Conservation (phyloP, 1,140 invertebrate species). For the Zelostemma sp. region DNA sequence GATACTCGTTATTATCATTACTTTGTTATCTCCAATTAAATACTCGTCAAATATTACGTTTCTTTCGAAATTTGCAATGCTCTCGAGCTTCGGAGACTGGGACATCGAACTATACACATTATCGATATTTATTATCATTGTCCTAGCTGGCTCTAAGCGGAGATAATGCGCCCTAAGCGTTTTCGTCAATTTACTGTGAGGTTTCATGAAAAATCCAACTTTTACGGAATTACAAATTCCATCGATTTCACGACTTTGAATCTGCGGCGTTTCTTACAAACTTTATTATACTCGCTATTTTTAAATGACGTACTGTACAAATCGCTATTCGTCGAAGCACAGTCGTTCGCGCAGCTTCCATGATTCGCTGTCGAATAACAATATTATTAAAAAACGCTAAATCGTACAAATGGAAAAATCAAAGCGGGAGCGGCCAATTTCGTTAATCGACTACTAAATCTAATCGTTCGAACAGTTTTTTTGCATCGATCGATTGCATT, state of each 20-base stretch:
- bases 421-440: too few relatives aligned
- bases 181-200: conserved; percentile 37
- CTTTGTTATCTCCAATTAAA: conserved; percentile 10
- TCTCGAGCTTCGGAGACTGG: conserved; percentile 16
- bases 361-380: not conserved
- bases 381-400: too few relatives aligned
- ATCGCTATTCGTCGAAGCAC: not conserved
- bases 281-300: conserved; percentile 27
- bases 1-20: conserved; percentile 8
- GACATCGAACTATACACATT: conserved; percentile 54
- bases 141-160: conserved; percentile 53
- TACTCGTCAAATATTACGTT: conserved; percentile 4
- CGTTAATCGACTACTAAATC: too few relatives aligned
- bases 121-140: conserved; percentile 52
- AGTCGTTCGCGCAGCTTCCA: not conserved
- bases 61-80: conserved; percentile 19
- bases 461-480: too few relatives aligned
- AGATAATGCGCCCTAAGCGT: conserved; percentile 40
- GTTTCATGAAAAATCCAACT: too few relatives aligned
- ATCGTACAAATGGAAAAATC: too few relatives aligned
- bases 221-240: too few relatives aligned
- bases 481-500: too few relatives aligned
- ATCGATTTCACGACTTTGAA: conserved; percentile 40
- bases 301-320: conserved; percentile 9
- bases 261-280: conserved; percentile 27